Base-by-base conservation (phyloP, 2,797 vertebrate species). In the Meriones psammophilus region DNA sequence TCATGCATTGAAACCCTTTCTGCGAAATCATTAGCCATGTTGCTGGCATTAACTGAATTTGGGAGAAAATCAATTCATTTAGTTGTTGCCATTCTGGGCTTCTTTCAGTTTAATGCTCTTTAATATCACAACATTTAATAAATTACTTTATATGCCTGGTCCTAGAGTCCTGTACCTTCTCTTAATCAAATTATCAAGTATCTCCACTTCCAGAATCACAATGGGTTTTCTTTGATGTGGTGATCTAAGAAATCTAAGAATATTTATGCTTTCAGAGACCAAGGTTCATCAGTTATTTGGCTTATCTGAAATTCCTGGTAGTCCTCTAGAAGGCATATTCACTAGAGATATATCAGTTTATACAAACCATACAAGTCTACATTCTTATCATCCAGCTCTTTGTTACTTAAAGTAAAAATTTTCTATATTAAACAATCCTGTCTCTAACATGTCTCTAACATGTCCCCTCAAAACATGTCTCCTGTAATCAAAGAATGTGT, bases 391-490 rank as follows among this genome's bases (percentile, higher is more conserved):
- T 58, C 46, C 20, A 62, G 64, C 9, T 24, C 8, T 76, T 89
- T 76, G 36, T 71, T 83, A 76, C 5, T 56, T 88, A 91, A 95
- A 94, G 76, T 5, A 71, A 89, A 60, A 73, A 66, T 73, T 15
- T 89, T 50, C 42, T 77, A 10, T 50, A 89, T 66, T 76, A 42
- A 83, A 2, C 3, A 78, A 68, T 77, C 22, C 24, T 15, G 71
- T 58, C 24, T 33, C 36, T 89, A 87, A 15, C 2, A n/a, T 15
- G 71, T 58, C 24, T 33, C 36, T 89, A 87, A 15, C 2, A n/a
- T n/a, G n/a, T n/a, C n/a, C 15, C 46, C 26, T 79, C 33, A 13
- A 3, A 84, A 58, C 1, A 13, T 56, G 30, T 79, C 14, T 79
- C 77, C 64, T 39, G 1, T 39, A 62, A 64, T 85, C 30, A 56